Conservation (phyloP, 1,140 invertebrate species). For the Eueides isabella region DNA sequence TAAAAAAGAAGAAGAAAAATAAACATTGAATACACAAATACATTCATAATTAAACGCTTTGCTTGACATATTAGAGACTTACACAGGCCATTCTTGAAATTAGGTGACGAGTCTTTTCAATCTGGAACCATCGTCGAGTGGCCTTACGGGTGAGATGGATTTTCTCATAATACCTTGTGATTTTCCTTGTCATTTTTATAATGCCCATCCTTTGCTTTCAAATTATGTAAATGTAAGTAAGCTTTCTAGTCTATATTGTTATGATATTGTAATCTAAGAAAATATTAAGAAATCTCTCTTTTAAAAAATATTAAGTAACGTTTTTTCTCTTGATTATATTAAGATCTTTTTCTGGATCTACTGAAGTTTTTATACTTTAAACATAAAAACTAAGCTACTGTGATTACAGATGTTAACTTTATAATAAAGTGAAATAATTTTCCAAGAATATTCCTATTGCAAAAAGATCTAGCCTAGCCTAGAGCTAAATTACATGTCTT, state of each 20-base stretch:
- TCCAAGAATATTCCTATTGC: not conserved
- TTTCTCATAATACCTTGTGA: constrained; percentile 8
- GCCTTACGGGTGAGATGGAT: constrained; percentile 12
- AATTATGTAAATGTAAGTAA: not conserved
- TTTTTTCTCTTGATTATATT: too few relatives aligned
- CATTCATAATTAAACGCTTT: constrained; percentile 4
- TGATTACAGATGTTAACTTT: not conserved
- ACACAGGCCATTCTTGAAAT: constrained; percentile 7
- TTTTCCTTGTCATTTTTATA: constrained; percentile 9
- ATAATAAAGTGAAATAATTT: not conserved
- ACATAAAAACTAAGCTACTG: too few relatives aligned
- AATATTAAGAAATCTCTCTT: too few relatives aligned
- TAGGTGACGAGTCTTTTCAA: constrained; percentile 14
- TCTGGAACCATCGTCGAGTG: constrained; percentile 4
- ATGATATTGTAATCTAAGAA: not conserved
- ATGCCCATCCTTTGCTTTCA: constrained; percentile 1
- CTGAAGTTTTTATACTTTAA: too few relatives aligned
- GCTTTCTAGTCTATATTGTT: not conserved
- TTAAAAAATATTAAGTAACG: too few relatives aligned
- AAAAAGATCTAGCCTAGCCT: not conserved
- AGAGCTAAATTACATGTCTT: not conserved
- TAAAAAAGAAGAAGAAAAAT: not conserved
- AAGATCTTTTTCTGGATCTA: too few relatives aligned
- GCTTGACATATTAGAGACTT: constrained; percentile 8
- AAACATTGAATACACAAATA: not conserved